A percentile compares a stretch with the other conserved stretches of the same genome.
Conservation (phyloP, 1,140 invertebrate species). For the Calephelis virginiensis region DNA sequence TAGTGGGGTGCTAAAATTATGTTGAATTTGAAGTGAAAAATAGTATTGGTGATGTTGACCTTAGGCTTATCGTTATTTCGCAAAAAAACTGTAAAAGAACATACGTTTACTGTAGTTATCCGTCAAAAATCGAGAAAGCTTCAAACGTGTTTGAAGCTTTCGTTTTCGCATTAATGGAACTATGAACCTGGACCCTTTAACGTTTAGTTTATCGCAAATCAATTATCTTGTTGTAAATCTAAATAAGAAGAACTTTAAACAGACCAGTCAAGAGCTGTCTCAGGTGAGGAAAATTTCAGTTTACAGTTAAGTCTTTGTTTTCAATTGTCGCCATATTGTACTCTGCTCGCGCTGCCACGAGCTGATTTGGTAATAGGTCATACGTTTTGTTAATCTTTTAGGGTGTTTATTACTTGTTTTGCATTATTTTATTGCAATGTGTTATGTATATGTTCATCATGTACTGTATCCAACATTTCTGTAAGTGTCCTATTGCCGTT, state of each 20-base stretch:
- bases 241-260: slow-evolving; percentile 96
- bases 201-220: slow-evolving; percentile 98
- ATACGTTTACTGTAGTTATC: slow-evolving; percentile 61
- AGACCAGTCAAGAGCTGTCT: slow-evolving; percentile 87
- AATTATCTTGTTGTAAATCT: slow-evolving; percentile 97
- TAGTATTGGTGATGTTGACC: slow-evolving; percentile 74
- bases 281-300: slow-evolving; percentile 64
- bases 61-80: slow-evolving; percentile 67
- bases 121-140: slow-evolving; percentile 82
- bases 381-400: slow-evolving; percentile 25
- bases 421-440: slow-evolving; percentile 22
- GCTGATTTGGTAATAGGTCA: slow-evolving; percentile 42
- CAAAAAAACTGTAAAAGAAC: slow-evolving; percentile 65
- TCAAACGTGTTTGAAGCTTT: slow-evolving; percentile 87
- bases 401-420: slow-evolving; percentile 16
- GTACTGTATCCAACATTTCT: not conserved
- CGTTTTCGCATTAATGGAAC: slow-evolving; percentile 89
- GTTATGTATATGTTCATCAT: not conserved
- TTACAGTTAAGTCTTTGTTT: slow-evolving; percentile 58
- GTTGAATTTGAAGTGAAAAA: slow-evolving; percentile 66
- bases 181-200: slow-evolving; percentile 99
- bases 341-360: slow-evolving; percentile 46
- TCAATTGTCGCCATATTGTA: slow-evolving; percentile 73
- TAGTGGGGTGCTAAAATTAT: slow-evolving; percentile 57
- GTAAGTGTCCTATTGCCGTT: slow-evolving; percentile 1